Conservation (phyloP, 2,888 invertebrate genomes). For the Cremastinae sp. region DNA sequence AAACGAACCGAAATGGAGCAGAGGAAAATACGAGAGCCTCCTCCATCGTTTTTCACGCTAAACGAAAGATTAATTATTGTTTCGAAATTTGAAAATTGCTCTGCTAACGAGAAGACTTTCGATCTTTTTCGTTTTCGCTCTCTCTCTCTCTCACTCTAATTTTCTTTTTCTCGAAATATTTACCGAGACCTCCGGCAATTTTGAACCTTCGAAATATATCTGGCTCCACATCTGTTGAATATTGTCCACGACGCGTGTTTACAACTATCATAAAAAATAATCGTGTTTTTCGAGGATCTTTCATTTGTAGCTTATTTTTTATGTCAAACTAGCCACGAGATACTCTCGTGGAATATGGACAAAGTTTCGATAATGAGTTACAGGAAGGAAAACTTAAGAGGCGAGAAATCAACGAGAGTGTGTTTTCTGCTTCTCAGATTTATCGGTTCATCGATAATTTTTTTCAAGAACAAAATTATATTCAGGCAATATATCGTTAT, state of each 20-base stretch:
- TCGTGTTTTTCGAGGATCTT: slow-evolving; percentile 2
- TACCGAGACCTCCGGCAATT: slow-evolving; percentile 40
- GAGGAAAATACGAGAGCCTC: background rate
- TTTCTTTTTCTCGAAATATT: too few species aligned
- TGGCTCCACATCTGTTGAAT: slow-evolving; percentile 2
- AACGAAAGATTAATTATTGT: slow-evolving; percentile 61
- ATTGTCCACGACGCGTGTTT: slow-evolving; percentile 18
- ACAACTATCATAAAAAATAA: slow-evolving; percentile 11
- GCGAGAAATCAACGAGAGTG: background rate
- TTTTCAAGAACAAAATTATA: slow-evolving; percentile 12
- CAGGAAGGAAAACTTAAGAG: background rate
- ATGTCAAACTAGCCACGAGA: too few species aligned
- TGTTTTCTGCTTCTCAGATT: background rate
- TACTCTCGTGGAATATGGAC: too few species aligned
- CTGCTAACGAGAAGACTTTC: slow-evolving; percentile 47
- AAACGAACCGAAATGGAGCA: slow-evolving; percentile 5
- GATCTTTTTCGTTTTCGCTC: slow-evolving; percentile 13
- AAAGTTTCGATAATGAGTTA: too few species aligned
- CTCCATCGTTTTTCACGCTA: slow-evolving; percentile 45
- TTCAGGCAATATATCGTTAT: slow-evolving; percentile 10
- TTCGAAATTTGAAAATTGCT: slow-evolving; percentile 57
- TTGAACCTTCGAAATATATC: background rate
- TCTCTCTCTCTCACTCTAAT: too few species aligned
- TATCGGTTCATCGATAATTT: slow-evolving; percentile 25
- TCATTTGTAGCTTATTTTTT: slow-evolving; percentile 20